Evolutionary conservation across 2,888 invertebrate species (phyloP).

Genomic region (Tanypteryx hageni): DNA sequence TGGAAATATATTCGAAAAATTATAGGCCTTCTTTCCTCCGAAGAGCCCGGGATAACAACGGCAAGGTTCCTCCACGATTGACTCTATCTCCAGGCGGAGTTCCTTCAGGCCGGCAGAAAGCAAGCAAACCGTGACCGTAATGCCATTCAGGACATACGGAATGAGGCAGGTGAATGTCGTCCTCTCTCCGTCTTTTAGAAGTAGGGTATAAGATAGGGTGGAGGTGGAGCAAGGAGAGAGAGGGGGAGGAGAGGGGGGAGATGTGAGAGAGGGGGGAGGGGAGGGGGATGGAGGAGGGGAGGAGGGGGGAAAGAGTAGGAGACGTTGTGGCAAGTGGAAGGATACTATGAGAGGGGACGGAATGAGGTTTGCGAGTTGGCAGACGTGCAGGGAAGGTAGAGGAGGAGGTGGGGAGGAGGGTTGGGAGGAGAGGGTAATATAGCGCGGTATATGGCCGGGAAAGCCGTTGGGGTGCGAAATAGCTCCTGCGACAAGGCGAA

Average conservation of each 20-base stretch:
- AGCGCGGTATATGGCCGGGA: slow-evolving; percentile 40
- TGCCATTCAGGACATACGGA: not conserved
- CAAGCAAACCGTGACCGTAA: not conserved
- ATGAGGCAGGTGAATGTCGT: not conserved
- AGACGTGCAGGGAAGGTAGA: not conserved
- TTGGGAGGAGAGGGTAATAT: slow-evolving; percentile 3
- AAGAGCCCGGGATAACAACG: not conserved
- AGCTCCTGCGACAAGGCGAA: slow-evolving; percentile 3
- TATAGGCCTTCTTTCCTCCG: not conserved
- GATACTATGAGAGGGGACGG: not conserved
- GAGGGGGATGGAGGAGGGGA: not conserved
- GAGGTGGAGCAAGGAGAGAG: not conserved
- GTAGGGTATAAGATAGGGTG: not conserved
- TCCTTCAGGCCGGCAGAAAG: not conserved
- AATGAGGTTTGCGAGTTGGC: not conserved
- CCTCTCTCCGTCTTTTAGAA: not conserved
- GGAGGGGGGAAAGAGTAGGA: not conserved
- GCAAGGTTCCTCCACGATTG: not conserved
- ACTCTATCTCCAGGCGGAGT: not conserved
- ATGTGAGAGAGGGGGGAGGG: not conserved
- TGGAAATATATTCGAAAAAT: not conserved
- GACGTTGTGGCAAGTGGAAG: not conserved
- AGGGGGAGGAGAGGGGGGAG: not conserved
- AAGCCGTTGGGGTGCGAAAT: slow-evolving; percentile 51
- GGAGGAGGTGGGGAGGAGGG: not conserved